phyloP scores from a whole-genome alignment of 2,888 invertebrate genomes.

The Anaspis maculata region DNA sequence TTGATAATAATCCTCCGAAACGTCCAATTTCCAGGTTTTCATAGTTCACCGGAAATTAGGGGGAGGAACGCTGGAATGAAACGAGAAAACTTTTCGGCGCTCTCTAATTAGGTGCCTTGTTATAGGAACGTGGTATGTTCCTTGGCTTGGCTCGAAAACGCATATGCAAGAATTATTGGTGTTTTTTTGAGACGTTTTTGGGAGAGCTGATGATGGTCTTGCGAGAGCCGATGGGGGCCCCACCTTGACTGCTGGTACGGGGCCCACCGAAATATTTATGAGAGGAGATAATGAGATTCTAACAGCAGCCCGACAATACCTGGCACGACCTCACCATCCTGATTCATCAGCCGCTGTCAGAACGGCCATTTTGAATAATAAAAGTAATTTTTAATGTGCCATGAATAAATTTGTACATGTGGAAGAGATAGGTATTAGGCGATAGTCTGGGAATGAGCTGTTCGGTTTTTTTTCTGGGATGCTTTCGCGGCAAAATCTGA shows the following conservation, averaged over 20 bases:
- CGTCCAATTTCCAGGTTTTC: conserved; percentile 13
- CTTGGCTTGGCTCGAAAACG: conserved; percentile 29
- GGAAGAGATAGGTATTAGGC: too few species aligned
- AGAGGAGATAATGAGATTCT: conserved; percentile 30
- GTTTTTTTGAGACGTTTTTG: too few species aligned
- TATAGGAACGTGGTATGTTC: conserved; percentile 28
- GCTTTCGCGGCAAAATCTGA: too few species aligned
- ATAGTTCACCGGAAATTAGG: conserved; percentile 3
- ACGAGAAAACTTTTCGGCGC: conserved; percentile 11
- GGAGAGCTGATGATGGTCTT: too few species aligned
- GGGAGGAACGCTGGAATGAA: conserved; percentile 10
- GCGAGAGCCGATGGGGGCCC: conserved; percentile 21
- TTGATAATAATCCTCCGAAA: too few species aligned
- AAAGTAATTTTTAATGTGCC: conserved; percentile 23
- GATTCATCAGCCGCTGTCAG: conserved; percentile 22
- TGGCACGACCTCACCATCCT: conserved; percentile 14
- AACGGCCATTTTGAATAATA: conserved; percentile 30
- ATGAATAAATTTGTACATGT: conserved; percentile 15
- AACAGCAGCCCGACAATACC: conserved; percentile 22
- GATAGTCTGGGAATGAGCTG: too few species aligned
- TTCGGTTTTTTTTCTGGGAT: too few species aligned
- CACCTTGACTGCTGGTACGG: conserved; percentile 30
- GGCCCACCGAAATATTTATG: conserved; percentile 26
- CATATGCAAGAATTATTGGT: too few species aligned
- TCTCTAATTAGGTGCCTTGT: too few species aligned